Base-by-base conservation (phyloP, 2,888 invertebrate genomes). In the Sphinx pinastri region DNA sequence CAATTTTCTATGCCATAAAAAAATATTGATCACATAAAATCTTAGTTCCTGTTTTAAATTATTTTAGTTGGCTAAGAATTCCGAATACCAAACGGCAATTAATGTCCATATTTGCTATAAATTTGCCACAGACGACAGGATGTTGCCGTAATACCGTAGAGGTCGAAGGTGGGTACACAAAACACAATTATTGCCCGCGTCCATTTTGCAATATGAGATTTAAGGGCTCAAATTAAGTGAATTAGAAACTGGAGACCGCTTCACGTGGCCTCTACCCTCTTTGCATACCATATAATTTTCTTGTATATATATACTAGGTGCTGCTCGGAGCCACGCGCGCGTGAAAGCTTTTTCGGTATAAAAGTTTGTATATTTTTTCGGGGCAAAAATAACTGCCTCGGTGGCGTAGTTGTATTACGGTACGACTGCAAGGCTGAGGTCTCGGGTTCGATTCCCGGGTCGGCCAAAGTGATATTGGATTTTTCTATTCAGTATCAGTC, bases 121-220 rank as follows among this genome's bases (percentile, higher is more conserved):
- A 19, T n/a, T 25, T 49, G 14, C n/a, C n/a, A 49, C 49, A 13
- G 13, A 47, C 19, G 49, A 63, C 63, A 52, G 38, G 52, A 67
- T 67, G 52, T 16, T n/a, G 60, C 19, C 38, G 67, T 58, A 58
- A 63, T 45, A 63, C 45, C 59, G 55, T 38, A 66, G 57, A 52
- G 58, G 57, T 68, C 55, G 49, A 54, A 59, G 16, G 58, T 31
- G 31, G 77, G 88, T 93, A 90, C 90, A 82, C 86, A 78, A 92
- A 94, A 94, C 89, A 85, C 85, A 93, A 93, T 93, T 93, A 93
- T 89, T 90, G 84, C 80, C 84, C 79, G 79, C 88, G 89, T 89
- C 90, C 92, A 92, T 91, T 91, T 86, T 84, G 89, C 88, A 91
- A 91, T 92, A 93, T 92, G 91, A 93, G 93, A 93, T 93, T 93